A percentile compares a stretch with the other conserved stretches of the same genome.
These are phyloP conservation scores for Prionace glauca DNA, from an alignment of 2,797 vertebrate genomes.

Conservation along the genomic window DNA sequence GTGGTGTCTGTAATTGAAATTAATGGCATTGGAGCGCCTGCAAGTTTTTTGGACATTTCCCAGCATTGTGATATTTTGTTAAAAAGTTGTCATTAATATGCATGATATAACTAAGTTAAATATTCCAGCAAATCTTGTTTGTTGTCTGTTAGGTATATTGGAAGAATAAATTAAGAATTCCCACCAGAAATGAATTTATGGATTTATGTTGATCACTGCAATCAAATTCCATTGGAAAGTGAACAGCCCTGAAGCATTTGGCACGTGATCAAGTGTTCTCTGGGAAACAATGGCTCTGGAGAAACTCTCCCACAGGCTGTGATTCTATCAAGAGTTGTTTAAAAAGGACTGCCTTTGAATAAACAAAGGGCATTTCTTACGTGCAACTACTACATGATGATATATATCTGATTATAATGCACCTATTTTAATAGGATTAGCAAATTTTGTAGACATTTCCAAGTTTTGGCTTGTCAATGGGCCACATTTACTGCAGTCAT, in stretches of 20 bases:
- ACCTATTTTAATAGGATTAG: neutral
- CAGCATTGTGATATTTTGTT: neutral
- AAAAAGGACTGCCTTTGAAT: neutral
- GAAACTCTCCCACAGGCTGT: neutral
- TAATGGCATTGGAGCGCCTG: neutral
- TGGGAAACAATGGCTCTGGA: neutral
- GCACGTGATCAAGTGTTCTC: conserved; percentile 14
- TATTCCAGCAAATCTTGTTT: neutral
- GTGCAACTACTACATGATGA: conserved; percentile 7
- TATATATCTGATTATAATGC: neutral
- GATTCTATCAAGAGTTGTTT: neutral
- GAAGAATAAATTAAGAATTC: conserved; percentile 35
- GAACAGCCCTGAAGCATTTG: conserved; percentile 23
- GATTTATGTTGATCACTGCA: conserved; percentile 1
- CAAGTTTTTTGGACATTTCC: neutral
- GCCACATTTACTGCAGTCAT: neutral
- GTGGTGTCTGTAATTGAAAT: neutral
- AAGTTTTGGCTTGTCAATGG: neutral
- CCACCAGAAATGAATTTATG: conserved; percentile 26
- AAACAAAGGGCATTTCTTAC: conserved; percentile 18
- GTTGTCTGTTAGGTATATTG: conserved; percentile 2
- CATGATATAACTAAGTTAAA: neutral
- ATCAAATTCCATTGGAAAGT: neutral
- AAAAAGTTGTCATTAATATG: conserved; percentile 18
- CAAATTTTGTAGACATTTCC: neutral